These are phyloP conservation scores for Phalacrocorax brasilianus DNA, from an alignment of 2,113 vertebrate genomes.

Conservation along the genomic window DNA sequence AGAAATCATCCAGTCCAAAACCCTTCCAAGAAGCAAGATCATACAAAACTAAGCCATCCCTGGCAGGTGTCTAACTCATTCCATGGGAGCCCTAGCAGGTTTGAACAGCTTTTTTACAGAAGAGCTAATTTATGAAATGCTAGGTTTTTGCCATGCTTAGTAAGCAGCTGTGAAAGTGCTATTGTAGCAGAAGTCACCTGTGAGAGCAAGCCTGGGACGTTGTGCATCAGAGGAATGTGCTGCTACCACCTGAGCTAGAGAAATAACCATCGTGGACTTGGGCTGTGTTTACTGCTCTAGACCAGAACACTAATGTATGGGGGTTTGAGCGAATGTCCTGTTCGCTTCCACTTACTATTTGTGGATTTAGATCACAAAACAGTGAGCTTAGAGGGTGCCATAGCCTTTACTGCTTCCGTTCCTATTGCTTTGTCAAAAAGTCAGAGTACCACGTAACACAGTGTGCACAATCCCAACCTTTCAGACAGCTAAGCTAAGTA, in stretches of 20 bases:
- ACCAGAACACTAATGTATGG: rapidly evolving
- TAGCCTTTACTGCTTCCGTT: background rate
- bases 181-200: background rate
- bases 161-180: background rate
- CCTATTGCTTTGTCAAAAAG: background rate
- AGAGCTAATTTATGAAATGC: background rate
- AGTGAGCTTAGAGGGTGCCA: background rate
- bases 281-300: background rate
- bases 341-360: background rate
- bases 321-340: background rate
- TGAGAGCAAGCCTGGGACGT: background rate
- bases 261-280: rapidly evolving
- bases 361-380: background rate
- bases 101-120: background rate
- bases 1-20: background rate
- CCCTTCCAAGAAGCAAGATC: background rate
- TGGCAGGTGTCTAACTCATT: background rate
- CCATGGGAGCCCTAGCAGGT: background rate
- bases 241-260: background rate
- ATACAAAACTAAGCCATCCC: background rate
- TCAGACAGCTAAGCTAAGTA: background rate
- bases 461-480: background rate
- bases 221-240: background rate
- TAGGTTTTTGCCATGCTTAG: background rate
- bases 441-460: background rate